Evolutionary conservation across 2,797 vertebrate species (phyloP), one percentile per base, ranked within the genome.

Genomic region (Acrossocheilus fasciatus): DNA sequence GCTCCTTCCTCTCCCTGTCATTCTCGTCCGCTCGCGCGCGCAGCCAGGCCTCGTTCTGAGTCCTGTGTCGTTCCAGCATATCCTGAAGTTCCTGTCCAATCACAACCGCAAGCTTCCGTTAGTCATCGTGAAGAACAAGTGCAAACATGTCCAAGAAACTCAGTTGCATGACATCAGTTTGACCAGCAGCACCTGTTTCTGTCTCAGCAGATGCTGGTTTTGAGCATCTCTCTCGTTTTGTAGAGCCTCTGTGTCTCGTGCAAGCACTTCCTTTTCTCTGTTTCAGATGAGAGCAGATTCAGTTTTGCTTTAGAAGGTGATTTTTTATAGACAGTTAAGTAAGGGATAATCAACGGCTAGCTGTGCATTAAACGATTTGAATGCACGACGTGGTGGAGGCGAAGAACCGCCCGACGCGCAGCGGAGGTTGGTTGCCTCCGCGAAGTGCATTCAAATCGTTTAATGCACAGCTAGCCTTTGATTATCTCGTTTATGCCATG

Each of bases 21-120:
- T 96, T 97, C 83, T 96, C 94, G 30, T 96, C 94, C 0, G 91
- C 94, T 47, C 92, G 93, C 4, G 92, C 93, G 84, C 92, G 92
- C 3, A 96, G 91, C 94, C 94, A 96, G 2, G 91, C 91, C 90
- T 96, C 93, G 2, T 96, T 96, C 91, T 95, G 93, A 26, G 4
- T 8, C 80, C 91, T 93, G 91, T 94, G 91, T 77, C 93, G 94
- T 90, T 94, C 93, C 79, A 96, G 70, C 93, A 96, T 95, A 81
- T 94, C 93, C 83, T 94, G 92, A 30, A 95, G 81, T 85, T 96
- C 93, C 94, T 96, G 92, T 47, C 77, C 9, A 89, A 90, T 62
- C 80, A 81, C 62, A 90, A 80, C 20, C 78, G 45, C 52, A 89
- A 76, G 59, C 69, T 84, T 88, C 81, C 77, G 76, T 79, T 39